These are phyloP conservation scores for Acrobasis suavella DNA, from an alignment of 2,888 invertebrate species.

Conservation along the genomic window DNA sequence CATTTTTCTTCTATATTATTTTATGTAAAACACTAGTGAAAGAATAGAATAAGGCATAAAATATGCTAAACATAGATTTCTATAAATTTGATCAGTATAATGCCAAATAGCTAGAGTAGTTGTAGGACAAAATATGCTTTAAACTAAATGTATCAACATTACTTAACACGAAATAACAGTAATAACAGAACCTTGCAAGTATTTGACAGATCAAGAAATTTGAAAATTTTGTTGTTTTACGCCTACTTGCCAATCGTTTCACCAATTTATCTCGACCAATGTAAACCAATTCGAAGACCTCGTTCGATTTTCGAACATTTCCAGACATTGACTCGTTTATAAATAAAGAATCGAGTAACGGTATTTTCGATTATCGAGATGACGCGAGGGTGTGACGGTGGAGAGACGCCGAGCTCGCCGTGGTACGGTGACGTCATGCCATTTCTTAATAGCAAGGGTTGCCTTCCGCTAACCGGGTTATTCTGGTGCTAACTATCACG, in stretches of 20 bases:
- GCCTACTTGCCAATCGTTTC: not conserved
- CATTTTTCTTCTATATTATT: too few relatives aligned
- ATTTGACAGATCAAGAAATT: not conserved
- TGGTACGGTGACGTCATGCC: conserved; percentile 44
- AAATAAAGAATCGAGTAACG: conserved; percentile 52
- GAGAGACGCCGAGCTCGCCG: conserved; percentile 36
- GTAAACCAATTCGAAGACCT: conserved; percentile 2
- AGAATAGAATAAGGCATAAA: too few relatives aligned
- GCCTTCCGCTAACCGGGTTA: conserved; percentile 10
- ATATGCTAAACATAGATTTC: too few relatives aligned
- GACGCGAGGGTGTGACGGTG: conserved; percentile 43
- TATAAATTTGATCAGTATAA: too few relatives aligned
- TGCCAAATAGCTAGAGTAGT: too few relatives aligned
- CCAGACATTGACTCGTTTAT: conserved; percentile 47
- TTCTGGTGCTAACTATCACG: conserved; percentile 5
- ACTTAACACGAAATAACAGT: too few relatives aligned
- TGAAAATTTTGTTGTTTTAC: not conserved
- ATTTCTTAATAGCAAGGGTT: conserved; percentile 34
- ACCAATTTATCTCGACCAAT: not conserved
- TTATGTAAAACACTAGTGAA: too few relatives aligned
- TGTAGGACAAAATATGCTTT: too few relatives aligned
- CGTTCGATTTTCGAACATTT: conserved; percentile 35
- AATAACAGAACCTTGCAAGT: too few relatives aligned
- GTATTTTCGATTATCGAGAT: conserved; percentile 53
- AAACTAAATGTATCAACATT: too few relatives aligned